phyloP scores from a whole-genome alignment of 1,140 invertebrate genomes.

The Sesamia nonagrioides region DNA sequence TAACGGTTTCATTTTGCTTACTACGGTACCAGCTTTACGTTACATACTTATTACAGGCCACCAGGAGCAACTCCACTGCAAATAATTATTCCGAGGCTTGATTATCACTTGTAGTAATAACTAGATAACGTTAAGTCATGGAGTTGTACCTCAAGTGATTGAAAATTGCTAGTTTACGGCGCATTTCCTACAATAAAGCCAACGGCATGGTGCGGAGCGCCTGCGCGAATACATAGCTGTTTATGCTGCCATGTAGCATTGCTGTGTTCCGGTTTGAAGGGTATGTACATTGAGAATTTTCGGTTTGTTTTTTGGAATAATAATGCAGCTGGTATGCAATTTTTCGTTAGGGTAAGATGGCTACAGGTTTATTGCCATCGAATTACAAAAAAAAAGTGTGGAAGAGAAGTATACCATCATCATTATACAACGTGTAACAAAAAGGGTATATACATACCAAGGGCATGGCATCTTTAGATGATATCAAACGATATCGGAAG shows the following conservation, averaged over 20 bases:
- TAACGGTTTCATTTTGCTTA: too few relatives aligned
- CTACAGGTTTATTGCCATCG: too few relatives aligned
- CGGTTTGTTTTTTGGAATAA: too few relatives aligned
- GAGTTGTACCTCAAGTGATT: background rate
- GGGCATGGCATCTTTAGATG: too few relatives aligned
- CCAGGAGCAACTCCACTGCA: background rate
- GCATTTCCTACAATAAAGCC: conserved; percentile 1
- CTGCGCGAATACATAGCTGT: background rate
- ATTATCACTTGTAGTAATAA: conserved; percentile 16
- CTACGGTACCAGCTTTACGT: too few relatives aligned
- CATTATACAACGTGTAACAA: too few relatives aligned
- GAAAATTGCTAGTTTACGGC: conserved; percentile 1
- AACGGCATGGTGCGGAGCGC: background rate
- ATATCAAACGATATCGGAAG: too few relatives aligned
- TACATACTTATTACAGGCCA: background rate
- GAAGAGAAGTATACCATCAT: too few relatives aligned
- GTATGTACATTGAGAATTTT: background rate
- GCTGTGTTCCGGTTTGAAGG: background rate
- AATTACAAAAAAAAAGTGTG: too few relatives aligned
- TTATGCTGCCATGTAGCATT: background rate
- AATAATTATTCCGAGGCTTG: background rate
- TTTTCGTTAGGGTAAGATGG: too few relatives aligned
- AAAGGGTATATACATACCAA: too few relatives aligned
- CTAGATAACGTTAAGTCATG: background rate
- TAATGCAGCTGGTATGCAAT: too few relatives aligned